Base-by-base conservation (phyloP, 2,888 invertebrate genomes). In the Ophion ventricosus region DNA sequence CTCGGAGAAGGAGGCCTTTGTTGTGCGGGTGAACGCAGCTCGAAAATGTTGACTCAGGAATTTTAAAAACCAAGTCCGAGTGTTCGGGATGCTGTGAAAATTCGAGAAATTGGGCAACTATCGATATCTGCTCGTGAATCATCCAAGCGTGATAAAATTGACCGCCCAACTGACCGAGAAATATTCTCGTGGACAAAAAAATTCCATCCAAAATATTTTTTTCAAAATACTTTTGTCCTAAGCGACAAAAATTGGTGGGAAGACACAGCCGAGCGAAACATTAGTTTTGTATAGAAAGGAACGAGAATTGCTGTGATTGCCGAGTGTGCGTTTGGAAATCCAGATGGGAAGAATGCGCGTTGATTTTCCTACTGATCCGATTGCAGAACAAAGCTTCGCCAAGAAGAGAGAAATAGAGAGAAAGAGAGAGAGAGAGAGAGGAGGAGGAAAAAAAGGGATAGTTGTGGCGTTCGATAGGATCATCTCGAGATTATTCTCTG, bases 401-500 rank as follows among this genome's bases (percentile, higher is more conserved):
- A 88, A 89, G 86, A 75, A 88, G 87, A 88, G 26, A 40, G 49
- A 67, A 14, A 43, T 14, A 25, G 75, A 88, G 49, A 49, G 17
- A 49, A 3, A 67, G 20, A 67, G 23, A 40, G 20, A 64, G 63
- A 35, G 20, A 40, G 40, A 61, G 26, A 61, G 14, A 61, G 49
- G 17, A 25, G 25, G 49, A 23, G 23, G 5, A 49, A 49, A 20
- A 10, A 64, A 14, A 64, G 2, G 17, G 49, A 49, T 14, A 49
- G 88, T 88, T 89, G 89, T 77, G 67, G 75, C 57, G 54, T 66
- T 89, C 85, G 86, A 89, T 89, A 86, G 92, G 93, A 93, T 92
- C 92, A 92, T 64, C 81, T 67, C 56, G 54, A 86, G 87, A 88
- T 88, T 87, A 87, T 87, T 84, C 70, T 66, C 74, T 63, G 84